Base-by-base conservation (phyloP, 1,140 invertebrate genomes). In the Sminthurides bifidus region DNA sequence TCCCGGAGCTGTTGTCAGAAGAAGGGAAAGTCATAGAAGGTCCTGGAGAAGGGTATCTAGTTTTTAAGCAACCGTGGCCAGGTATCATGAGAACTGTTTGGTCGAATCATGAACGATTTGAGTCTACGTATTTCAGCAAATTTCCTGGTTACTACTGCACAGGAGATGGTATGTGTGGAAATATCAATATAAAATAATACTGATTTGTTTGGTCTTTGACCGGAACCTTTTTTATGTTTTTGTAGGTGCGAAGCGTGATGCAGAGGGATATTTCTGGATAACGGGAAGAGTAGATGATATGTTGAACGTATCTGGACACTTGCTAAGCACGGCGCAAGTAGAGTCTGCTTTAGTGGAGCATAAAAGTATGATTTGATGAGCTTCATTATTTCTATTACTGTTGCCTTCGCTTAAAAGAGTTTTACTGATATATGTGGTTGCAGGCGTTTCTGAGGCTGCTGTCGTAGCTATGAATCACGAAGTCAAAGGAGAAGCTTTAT, bases 281-380 rank as follows among this genome's bases (percentile, higher is more conserved):
- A 97, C 93, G 1, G 94, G 94, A 0, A 79, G 94, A 46, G 86
- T 97, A 15, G 94, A 98, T 71, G 94, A 98, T 67, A 92, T 98
- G 89, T 73, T 98, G 46, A 98, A 98, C 71, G 92, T 98, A 1
- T 95, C 91, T 1, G 94, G 94, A 0, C 94, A 98, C 74, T 73
- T 98, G 19, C 84, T 98, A 78, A 94, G 90, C 52, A 98, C 95
- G 0, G 88, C 94, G 0, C 90, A 98, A 76, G 60, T 65, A 10
- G 63, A 65, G 45, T 61, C 63, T 8, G 63, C 63, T 43, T 52
- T 65, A 26, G 61, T 61, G 35, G 63, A 65, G 48, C 63, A 65
- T 31, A 61, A 61, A 61, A 60, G 59, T 63, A 44, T 33, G 23
- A n/a, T n/a, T n/a, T n/a, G n/a, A n/a, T n/a, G n/a, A n/a, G n/a